Evolutionary conservation across 2,113 vertebrate genomes (phyloP).

Genomic region (Crypturellus undulatus): DNA sequence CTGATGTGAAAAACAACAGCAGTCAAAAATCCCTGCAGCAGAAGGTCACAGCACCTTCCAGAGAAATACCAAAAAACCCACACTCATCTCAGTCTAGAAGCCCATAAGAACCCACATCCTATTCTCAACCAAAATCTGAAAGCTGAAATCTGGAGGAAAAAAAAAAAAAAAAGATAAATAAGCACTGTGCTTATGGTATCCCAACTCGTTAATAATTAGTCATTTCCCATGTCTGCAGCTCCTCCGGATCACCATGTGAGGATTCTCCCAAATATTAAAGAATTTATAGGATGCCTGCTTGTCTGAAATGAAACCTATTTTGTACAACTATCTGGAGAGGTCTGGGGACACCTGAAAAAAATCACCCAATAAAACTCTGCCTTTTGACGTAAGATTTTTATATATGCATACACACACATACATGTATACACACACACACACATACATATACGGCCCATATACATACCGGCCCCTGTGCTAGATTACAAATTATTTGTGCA

Average conservation of each 20-base stretch:
- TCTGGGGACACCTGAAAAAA: not conserved
- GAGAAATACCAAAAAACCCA: not conserved
- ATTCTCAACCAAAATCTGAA: not conserved
- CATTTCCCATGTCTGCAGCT: not conserved
- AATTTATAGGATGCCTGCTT: not conserved
- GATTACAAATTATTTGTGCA: not conserved
- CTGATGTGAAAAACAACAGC: not conserved
- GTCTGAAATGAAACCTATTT: not conserved
- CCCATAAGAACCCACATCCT: not conserved
- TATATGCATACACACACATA: no score
- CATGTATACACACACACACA: no score
- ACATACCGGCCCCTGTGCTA: not conserved
- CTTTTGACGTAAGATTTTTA: not conserved
- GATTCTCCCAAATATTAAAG: not conserved
- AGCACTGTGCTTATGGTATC: fast-evolving
- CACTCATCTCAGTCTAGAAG: not conserved
- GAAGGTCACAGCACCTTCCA: not conserved
- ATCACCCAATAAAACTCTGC: not conserved
- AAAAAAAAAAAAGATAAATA: not conserved
- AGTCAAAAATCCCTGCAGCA: not conserved
- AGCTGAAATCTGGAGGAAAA: not conserved
- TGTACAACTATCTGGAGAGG: not conserved
- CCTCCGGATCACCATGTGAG: not conserved
- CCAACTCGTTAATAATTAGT: not conserved
- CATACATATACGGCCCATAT: not conserved